These are phyloP conservation scores for Pissodes strobi DNA, from an alignment of 1,140 invertebrate genomes.

Conservation along the genomic window DNA sequence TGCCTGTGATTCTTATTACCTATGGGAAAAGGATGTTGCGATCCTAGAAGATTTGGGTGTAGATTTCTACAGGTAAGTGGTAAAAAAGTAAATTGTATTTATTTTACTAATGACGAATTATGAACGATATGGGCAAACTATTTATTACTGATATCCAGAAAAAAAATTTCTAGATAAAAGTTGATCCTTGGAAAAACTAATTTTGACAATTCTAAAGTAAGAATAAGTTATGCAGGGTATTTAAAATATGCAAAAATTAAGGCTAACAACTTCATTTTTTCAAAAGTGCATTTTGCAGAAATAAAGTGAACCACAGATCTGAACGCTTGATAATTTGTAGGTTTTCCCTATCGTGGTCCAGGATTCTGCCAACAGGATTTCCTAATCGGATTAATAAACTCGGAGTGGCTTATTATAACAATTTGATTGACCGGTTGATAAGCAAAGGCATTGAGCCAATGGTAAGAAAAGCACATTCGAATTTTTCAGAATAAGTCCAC, in stretches of 20 bases:
- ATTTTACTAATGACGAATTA: neutral
- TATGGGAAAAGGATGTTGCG: constrained; percentile 61
- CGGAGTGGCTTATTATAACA: constrained; percentile 68
- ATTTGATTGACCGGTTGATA: constrained; percentile 64
- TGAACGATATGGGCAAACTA: too few species aligned
- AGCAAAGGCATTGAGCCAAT: constrained; percentile 65
- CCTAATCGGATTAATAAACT: constrained; percentile 61
- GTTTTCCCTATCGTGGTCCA: constrained; percentile 66
- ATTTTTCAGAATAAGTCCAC: neutral
- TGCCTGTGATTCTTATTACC: constrained; percentile 65
- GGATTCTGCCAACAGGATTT: constrained; percentile 49
- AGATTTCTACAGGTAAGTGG: constrained; percentile 57
- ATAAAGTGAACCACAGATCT: too few species aligned
- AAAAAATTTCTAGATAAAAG: too few species aligned
- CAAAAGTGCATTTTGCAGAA: too few species aligned
- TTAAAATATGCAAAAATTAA: too few species aligned
- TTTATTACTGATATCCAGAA: too few species aligned
- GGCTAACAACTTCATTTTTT: too few species aligned
- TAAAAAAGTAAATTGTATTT: neutral
- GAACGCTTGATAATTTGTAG: too few species aligned
- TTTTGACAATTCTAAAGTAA: too few species aligned
- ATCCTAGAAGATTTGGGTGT: constrained; percentile 59
- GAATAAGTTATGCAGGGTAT: too few species aligned
- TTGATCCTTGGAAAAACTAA: too few species aligned
- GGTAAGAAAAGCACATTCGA: constrained; percentile 50